These are phyloP conservation scores for Leptopterna dolabrata DNA, from an alignment of 2,888 invertebrate genomes.

Conservation along the genomic window DNA sequence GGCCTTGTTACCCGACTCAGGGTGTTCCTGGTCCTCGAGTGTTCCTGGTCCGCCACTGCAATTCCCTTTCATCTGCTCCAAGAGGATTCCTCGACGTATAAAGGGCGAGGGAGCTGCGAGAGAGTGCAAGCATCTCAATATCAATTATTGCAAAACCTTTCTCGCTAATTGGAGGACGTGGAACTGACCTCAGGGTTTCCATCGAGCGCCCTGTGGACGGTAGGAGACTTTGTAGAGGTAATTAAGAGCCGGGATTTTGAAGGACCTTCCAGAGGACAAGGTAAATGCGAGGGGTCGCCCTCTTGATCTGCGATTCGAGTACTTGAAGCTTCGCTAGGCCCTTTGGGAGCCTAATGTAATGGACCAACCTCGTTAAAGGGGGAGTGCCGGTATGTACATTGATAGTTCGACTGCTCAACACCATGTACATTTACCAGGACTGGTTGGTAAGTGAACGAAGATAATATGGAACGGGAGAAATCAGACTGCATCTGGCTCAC, in stretches of 20 bases:
- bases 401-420: background rate
- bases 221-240: background rate
- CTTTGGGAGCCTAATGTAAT: background rate
- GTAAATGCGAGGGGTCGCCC: background rate
- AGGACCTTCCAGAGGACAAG: background rate
- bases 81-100: background rate
- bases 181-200: background rate
- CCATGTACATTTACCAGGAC: background rate
- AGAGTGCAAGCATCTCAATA: constrained; percentile 20
- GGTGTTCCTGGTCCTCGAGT: background rate
- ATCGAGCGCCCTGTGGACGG: background rate
- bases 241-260: background rate
- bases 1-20: constrained; percentile 8
- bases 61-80: background rate
- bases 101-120: background rate
- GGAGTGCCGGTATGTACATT: background rate
- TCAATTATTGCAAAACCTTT: constrained; percentile 23
- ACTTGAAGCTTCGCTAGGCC: background rate
- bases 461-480: no score
- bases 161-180: constrained; percentile 4
- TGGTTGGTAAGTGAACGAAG: background rate
- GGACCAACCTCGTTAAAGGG: background rate
- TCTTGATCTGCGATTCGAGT: constrained; percentile 2
- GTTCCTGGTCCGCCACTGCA: background rate
- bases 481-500: no score